Percentiles rank a stretch among this genome's conserved stretches.
phyloP scores from a whole-genome alignment of 1,140 invertebrate genomes.

The Platorchestia sp. region DNA sequence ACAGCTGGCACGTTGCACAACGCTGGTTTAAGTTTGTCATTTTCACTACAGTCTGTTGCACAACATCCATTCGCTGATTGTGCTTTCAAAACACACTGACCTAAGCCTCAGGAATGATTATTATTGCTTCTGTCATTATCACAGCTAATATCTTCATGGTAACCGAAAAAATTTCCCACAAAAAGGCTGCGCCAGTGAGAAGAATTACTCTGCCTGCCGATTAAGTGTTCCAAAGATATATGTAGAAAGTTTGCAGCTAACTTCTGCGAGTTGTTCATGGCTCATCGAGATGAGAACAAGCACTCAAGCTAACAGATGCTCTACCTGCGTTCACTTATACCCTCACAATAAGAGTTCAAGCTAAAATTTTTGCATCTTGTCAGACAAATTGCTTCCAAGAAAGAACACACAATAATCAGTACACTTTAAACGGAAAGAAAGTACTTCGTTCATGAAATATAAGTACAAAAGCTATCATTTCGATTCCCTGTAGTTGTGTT shows the following conservation, averaged over 20 bases:
- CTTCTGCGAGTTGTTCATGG: neutral
- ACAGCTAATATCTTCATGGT: neutral
- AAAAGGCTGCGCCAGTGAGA: neutral
- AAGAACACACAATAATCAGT: neutral
- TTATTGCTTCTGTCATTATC: neutral
- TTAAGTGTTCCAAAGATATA: neutral
- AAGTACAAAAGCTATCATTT: too few relatives aligned
- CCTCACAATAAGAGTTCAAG: too few relatives aligned
- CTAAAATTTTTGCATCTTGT: neutral
- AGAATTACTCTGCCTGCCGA: neutral
- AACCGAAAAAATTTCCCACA: neutral
- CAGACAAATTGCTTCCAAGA: neutral
- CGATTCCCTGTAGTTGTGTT: too few relatives aligned
- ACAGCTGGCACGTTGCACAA: too few relatives aligned
- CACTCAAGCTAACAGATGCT: neutral
- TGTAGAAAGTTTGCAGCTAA: neutral
- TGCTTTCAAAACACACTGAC: too few relatives aligned
- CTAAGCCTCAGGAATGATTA: neutral
- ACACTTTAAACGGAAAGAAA: too few relatives aligned
- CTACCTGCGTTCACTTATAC: too few relatives aligned
- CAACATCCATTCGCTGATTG: too few relatives aligned
- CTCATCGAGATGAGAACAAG: too few relatives aligned
- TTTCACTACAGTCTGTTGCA: too few relatives aligned
- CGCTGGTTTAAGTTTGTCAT: too few relatives aligned
- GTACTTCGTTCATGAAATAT: too few relatives aligned